Evolutionary conservation across 2,888 invertebrate species (phyloP).

Genomic region (Drosophila tripunctata): DNA sequence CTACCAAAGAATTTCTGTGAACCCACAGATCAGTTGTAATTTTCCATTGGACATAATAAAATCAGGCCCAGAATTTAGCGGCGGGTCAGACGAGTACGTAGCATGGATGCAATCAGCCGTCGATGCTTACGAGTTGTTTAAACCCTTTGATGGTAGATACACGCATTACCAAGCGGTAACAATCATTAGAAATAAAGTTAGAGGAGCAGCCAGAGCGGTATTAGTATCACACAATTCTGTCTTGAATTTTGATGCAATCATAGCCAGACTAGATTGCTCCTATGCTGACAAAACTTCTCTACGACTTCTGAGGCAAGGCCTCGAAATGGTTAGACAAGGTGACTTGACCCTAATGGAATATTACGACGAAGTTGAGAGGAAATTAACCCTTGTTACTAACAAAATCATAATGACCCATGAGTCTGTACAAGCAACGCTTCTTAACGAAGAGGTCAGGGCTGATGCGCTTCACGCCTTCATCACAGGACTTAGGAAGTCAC

Average conservation of each 20-base stretch:
- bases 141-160: slow-evolving; percentile 17
- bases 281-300: slow-evolving; percentile 33
- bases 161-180: slow-evolving; percentile 29
- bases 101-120: slow-evolving; percentile 9
- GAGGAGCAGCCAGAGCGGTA: slow-evolving; percentile 4
- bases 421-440: not conserved
- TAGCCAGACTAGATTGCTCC: slow-evolving; percentile 22
- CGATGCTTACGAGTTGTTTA: slow-evolving; percentile 7
- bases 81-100: slow-evolving; percentile 5
- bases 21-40: slow-evolving; percentile 1
- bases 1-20: slow-evolving; percentile 1
- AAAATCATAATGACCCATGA: slow-evolving; percentile 51
- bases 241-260: slow-evolving; percentile 3
- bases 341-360: too few species aligned
- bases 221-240: slow-evolving; percentile 3
- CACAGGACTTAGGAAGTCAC: not conserved
- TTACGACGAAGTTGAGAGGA: slow-evolving; percentile 46
- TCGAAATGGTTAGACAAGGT: too few species aligned
- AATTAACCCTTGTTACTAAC: slow-evolving; percentile 39
- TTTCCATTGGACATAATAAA: slow-evolving; percentile 8
- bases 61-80: slow-evolving; percentile 11
- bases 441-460: not conserved
- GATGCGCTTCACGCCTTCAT: slow-evolving; percentile 3
- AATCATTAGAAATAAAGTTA: slow-evolving; percentile 25
- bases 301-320: slow-evolving; percentile 5